These are phyloP conservation scores for Turritopsis rubra DNA, from an alignment of 30 jellyfish, hydroid and myxozoan species.

Conservation along the genomic window DNA sequence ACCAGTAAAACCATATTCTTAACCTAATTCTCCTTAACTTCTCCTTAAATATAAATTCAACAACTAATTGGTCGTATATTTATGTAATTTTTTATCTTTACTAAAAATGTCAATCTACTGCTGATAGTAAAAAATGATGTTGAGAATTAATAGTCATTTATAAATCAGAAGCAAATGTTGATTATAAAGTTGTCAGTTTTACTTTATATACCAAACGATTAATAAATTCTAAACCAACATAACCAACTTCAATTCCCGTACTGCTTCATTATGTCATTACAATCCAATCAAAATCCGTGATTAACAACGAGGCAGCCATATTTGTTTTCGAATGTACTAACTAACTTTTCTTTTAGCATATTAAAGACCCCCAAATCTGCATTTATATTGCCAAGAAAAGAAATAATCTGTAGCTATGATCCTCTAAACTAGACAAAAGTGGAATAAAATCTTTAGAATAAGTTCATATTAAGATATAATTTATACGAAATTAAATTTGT, in stretches of 20 bases:
- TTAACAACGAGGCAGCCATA: conserved; percentile 12
- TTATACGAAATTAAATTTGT: background rate
- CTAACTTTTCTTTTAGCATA: background rate
- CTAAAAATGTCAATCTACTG: background rate
- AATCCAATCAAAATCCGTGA: conserved; percentile 7
- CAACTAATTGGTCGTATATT: too few relatives aligned
- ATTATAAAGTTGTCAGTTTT: background rate
- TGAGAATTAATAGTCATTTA: background rate
- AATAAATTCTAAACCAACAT: background rate
- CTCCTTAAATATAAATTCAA: too few relatives aligned
- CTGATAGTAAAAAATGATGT: background rate
- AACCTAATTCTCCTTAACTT: too few relatives aligned
- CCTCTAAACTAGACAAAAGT: background rate
- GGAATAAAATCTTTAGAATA: background rate
- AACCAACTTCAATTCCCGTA: background rate
- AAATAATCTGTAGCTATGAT: background rate
- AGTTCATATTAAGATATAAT: background rate
- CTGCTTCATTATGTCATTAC: background rate
- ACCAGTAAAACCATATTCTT: too few relatives aligned
- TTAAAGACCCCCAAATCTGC: background rate
- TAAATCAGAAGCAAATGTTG: background rate
- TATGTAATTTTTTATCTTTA: background rate
- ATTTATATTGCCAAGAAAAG: background rate
- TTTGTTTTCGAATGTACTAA: background rate
- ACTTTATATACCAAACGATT: background rate